Percentiles rank a stretch among this genome's conserved stretches.
phyloP scores from a whole-genome alignment of 2,797 vertebrate genomes.

The Cygnus olor region DNA sequence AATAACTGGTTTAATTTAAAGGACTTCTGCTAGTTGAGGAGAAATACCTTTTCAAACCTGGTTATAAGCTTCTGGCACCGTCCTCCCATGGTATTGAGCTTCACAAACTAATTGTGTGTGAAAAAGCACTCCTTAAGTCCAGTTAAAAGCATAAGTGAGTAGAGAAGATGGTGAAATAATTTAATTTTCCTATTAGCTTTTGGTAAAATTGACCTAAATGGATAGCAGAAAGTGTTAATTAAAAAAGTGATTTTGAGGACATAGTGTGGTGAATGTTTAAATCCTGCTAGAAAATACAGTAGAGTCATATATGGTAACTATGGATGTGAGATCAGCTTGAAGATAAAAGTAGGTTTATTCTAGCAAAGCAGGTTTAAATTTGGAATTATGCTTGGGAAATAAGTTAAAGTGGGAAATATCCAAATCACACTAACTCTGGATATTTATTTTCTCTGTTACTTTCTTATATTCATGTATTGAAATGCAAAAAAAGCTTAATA shows the following conservation, averaged over 20 bases:
- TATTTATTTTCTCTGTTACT: not conserved
- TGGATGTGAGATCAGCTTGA: not conserved
- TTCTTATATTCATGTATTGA: not conserved
- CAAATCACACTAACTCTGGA: too few species aligned
- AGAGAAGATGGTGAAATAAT: not conserved
- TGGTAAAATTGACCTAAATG: not conserved
- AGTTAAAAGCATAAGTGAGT: not conserved
- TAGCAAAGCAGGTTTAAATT: not conserved
- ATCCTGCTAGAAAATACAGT: not conserved
- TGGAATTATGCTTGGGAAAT: not conserved
- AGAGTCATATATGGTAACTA: not conserved
- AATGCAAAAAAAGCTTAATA: not conserved
- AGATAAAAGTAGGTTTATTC: not conserved
- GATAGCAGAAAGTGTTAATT: not conserved
- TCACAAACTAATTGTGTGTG: not conserved
- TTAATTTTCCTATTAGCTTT: not conserved
- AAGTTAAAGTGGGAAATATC: not conserved
- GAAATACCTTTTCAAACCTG: not conserved
- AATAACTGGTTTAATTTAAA: not conserved
- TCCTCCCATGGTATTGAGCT: not conserved
- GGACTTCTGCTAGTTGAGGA: not conserved
- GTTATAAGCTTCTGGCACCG: not conserved
- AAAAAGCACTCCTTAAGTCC: not conserved
- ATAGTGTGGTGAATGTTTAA: not conserved
- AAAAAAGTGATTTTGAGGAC: not conserved